A percentile compares a stretch with the other conserved stretches of the same genome.
phyloP scores from a whole-genome alignment of 2,797 vertebrate genomes.

The Corythornis leucogaster region DNA sequence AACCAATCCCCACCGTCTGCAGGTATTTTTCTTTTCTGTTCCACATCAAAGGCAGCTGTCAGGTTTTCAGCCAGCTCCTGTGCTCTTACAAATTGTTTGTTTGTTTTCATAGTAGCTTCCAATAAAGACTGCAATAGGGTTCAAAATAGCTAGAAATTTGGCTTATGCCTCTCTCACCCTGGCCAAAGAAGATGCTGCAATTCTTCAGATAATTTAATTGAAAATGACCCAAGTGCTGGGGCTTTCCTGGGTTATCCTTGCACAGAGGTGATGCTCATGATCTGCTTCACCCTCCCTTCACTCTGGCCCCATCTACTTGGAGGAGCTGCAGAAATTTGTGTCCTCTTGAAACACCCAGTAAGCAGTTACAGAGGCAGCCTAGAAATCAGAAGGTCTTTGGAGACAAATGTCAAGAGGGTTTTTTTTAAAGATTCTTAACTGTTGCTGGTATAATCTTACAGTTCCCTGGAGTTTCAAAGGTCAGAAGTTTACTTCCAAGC shows the following conservation, averaged over 20 bases:
- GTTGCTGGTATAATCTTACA: background rate
- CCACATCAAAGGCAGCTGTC: rapidly evolving
- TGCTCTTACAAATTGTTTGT: background rate
- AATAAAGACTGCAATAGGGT: background rate
- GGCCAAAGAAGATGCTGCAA: background rate
- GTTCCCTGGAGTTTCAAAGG: background rate
- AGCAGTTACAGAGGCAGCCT: background rate
- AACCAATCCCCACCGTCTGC: background rate
- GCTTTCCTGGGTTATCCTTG: background rate
- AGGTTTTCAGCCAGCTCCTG: background rate
- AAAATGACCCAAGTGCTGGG: background rate
- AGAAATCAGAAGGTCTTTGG: background rate
- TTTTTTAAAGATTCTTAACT: background rate
- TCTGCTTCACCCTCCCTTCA: background rate
- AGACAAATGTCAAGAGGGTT: background rate
- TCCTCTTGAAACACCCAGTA: background rate
- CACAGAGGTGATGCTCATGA: background rate
- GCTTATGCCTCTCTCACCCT: background rate
- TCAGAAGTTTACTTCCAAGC: background rate
- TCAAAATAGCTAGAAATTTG: background rate
- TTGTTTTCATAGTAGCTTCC: background rate
- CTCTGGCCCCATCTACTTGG: rapidly evolving
- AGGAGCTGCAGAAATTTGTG: background rate
- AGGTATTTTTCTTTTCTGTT: background rate
- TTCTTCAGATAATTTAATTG: background rate